Evolutionary conservation across 2,797 vertebrate species (phyloP), one percentile per base, ranked within the genome.

Genomic region (Peromyscus eremicus): DNA sequence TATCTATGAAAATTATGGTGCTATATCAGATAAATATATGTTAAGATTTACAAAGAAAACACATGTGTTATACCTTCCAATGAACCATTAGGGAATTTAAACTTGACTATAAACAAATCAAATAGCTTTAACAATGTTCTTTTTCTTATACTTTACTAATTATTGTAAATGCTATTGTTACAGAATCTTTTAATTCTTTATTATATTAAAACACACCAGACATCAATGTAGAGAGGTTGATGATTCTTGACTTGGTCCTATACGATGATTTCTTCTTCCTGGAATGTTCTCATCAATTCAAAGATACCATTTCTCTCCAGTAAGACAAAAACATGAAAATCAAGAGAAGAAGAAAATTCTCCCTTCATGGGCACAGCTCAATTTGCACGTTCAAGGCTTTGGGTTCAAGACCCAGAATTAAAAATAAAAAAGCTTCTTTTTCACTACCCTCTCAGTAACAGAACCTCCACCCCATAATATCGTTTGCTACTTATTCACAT

Each of bases 11-110:
- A 80, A 70, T 60, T 88, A 91, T 49, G 25, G 10, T n/a, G 83
- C 64, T 81, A 68, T 84, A 0, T 85, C 76, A 92, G 23, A 40
- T 34, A 79, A 68, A 83, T 16, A 55, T 21, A 57, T 66, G 89
- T 76, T n/a, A 94, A 81, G 49, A 49, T 6, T 64, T 95, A 46
- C 37, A 55, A 94, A 88, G 27, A 29, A 89, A 80, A 83, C 37
- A 52, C 52, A 29, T 40, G 21, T 49, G 14, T 46, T 70, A 60
- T 8, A n/a, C 6, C 16, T 96, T 71, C 57, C 68, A 52, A 27
- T 21, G 12, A 23, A 64, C 32, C 43, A 2, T 10, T 11, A 87
- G 16, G n/a, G 6, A 71, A 60, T 66, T 57, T 27, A 81, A 52
- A 66, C 34, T 40, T 75, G 46, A 80, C 52, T 60, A 17, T n/a